Percentiles rank a stretch among this genome's conserved stretches.
Evolutionary conservation across 2,888 invertebrate genomes (phyloP).

Genomic region (Clostera curtula): DNA sequence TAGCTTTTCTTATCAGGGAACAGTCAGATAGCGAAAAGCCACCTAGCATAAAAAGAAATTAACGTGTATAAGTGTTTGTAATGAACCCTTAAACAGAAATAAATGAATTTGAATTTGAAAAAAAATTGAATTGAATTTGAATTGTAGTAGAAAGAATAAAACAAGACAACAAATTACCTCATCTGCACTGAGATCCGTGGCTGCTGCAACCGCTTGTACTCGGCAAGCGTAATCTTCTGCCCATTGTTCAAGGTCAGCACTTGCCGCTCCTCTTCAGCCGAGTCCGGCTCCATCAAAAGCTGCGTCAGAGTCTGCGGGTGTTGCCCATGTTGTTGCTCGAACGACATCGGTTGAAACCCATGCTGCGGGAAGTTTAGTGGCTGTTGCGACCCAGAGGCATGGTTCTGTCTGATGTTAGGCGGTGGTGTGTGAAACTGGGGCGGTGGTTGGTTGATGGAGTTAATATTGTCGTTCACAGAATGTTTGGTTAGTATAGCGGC

Average conservation of each 20-base stretch:
- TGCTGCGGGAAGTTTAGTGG: constrained; percentile 45
- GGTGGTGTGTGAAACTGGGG: constrained; percentile 48
- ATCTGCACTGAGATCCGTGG: constrained; percentile 42
- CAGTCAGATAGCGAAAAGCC: no score
- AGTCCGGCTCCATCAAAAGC: constrained; percentile 51
- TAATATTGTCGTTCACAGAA: constrained; percentile 39
- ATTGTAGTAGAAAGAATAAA: no score
- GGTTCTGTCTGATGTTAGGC: constrained; percentile 32
- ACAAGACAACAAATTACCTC: no score
- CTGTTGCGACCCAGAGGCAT: constrained; percentile 27
- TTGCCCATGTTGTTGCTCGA: constrained; percentile 41
- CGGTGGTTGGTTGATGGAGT: constrained; percentile 25
- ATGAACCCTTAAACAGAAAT: no score
- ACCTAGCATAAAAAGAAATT: no score
- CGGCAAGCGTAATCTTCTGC: constrained; percentile 61
- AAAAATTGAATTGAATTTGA: no score
- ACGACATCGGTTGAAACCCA: constrained; percentile 38
- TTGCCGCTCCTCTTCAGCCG: constrained; percentile 55
- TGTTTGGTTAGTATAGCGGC: constrained; percentile 66
- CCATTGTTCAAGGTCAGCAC: constrained; percentile 55
- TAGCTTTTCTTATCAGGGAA: no score
- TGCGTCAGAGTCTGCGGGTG: constrained; percentile 44
- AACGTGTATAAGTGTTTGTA: no score
- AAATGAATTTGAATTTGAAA: no score
- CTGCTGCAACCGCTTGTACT: constrained; percentile 57